A percentile compares a stretch with the other conserved stretches of the same genome.
Conservation (phyloP, 2,888 invertebrate species). For the Actias luna region DNA sequence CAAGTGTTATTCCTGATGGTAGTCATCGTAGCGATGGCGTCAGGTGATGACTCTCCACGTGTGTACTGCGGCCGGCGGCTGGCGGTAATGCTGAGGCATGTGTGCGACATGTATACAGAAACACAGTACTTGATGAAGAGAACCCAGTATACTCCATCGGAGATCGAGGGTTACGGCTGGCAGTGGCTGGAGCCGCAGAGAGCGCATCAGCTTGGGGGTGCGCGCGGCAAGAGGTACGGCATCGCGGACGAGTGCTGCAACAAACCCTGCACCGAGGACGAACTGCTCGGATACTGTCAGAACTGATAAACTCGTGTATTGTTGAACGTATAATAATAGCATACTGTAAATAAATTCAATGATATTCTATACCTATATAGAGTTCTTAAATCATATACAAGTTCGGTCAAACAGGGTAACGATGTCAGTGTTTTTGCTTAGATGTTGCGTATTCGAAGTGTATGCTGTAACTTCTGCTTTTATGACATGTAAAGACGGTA, state of each 20-base stretch:
- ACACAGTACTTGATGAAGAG: background rate
- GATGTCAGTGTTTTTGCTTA: too few relatives aligned
- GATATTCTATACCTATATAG: too few relatives aligned
- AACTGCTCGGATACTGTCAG: constrained; percentile 22
- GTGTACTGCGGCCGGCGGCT: constrained; percentile 34
- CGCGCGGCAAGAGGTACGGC: constrained; percentile 23
- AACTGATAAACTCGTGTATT: too few relatives aligned
- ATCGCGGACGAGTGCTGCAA: constrained; percentile 32
- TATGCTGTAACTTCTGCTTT: too few relatives aligned
- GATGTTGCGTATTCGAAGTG: too few relatives aligned
- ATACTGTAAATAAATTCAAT: too few relatives aligned
- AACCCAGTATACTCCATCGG: background rate
- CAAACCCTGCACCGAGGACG: constrained; percentile 24
- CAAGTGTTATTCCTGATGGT: background rate
- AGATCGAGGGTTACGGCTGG: constrained; percentile 16
- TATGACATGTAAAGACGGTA: too few relatives aligned
- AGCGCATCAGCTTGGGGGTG: background rate
- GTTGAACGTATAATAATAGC: too few relatives aligned
- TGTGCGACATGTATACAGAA: too few relatives aligned
- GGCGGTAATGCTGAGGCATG: constrained; percentile 28
- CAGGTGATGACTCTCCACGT: background rate
- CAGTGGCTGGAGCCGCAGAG: background rate
- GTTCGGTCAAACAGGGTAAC: too few relatives aligned
- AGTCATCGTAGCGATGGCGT: background rate
- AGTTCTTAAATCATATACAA: too few relatives aligned